A percentile compares a stretch with the other conserved stretches of the same genome.
These are phyloP conservation scores for Aeoliscus strigatus DNA, from an alignment of 2,797 vertebrate genomes.

Conservation along the genomic window DNA sequence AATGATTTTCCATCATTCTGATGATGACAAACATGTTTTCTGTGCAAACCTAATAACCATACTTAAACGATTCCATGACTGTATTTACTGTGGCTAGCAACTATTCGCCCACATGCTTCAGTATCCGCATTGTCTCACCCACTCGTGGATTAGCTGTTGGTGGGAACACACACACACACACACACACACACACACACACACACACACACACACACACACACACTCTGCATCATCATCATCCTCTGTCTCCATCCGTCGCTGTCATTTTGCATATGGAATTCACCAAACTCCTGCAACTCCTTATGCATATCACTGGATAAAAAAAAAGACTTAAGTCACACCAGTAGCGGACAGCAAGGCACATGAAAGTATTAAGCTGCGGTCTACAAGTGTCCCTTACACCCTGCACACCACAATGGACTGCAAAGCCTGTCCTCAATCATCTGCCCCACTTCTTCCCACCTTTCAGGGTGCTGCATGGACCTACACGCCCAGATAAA, in stretches of 20 bases:
- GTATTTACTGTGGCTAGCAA: slow-evolving; percentile 30
- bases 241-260: slow-evolving; percentile 6
- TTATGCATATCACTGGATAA: slow-evolving; percentile 17
- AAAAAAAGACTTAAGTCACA: too few species aligned
- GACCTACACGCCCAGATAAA: slow-evolving; percentile 16
- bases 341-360: too few species aligned
- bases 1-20: slow-evolving; percentile 13
- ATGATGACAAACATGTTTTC: slow-evolving; percentile 7
- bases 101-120: slow-evolving; percentile 52
- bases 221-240: slow-evolving; percentile 17
- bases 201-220: slow-evolving; percentile 6
- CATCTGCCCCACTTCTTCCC: slow-evolving; percentile 15
- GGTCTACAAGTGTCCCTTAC: slow-evolving; percentile 37
- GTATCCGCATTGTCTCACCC: slow-evolving; percentile 63
- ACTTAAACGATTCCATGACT: slow-evolving; percentile 22
- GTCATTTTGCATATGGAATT: slow-evolving; percentile 11
- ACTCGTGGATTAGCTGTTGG: slow-evolving; percentile 50
- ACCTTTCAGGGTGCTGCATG: neutral
- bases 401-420: slow-evolving; percentile 35
- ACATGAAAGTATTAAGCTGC: neutral
- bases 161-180: slow-evolving; percentile 36
- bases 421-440: slow-evolving; percentile 21
- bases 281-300: slow-evolving; percentile 43
- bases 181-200: slow-evolving; percentile 15
- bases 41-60: slow-evolving; percentile 6